Evolutionary conservation across 1,140 invertebrate genomes (phyloP).

Genomic region (Sitophilus oryzae): DNA sequence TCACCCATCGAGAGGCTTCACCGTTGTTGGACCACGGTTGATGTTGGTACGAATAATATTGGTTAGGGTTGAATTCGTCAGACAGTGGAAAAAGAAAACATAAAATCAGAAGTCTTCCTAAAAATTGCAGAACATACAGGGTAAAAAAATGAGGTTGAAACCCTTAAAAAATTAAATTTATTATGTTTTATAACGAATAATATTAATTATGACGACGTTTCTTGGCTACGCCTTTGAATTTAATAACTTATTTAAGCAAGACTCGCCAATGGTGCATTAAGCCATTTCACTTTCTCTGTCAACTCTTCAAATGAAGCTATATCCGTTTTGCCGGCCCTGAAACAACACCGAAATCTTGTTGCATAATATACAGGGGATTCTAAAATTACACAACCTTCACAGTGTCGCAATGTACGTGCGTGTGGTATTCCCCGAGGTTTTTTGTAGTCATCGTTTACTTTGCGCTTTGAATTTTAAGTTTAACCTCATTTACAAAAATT

Average conservation of each 20-base stretch:
- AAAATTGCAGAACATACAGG: conserved; percentile 15
- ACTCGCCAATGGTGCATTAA: not conserved
- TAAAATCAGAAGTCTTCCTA: conserved; percentile 29
- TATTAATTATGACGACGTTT: no score
- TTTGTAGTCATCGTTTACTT: no score
- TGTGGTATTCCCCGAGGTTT: no score
- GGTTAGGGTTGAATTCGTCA: conserved; percentile 15
- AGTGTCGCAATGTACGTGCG: not conserved
- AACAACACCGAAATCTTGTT: conserved; percentile 11
- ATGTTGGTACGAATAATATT: conserved; percentile 20
- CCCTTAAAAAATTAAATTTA: no score
- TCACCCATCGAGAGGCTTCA: conserved; percentile 23
- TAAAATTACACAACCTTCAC: conserved; percentile 17
- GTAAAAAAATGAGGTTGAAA: no score
- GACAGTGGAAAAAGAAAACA: conserved; percentile 28
- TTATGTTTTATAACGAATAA: no score
- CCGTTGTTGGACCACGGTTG: conserved; percentile 22
- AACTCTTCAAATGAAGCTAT: conserved; percentile 9
- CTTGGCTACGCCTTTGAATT: no score
- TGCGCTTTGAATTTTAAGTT: no score
- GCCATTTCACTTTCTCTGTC: conserved; percentile 15
- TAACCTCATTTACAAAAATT: no score
- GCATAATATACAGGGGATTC: conserved; percentile 13
- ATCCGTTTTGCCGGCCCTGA: conserved; percentile 20
- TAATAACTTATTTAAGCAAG: not conserved